A percentile compares a stretch with the other conserved stretches of the same genome.
Evolutionary conservation across 2,888 invertebrate genomes (phyloP).

Genomic region (Hemistola chrysoprasaria): DNA sequence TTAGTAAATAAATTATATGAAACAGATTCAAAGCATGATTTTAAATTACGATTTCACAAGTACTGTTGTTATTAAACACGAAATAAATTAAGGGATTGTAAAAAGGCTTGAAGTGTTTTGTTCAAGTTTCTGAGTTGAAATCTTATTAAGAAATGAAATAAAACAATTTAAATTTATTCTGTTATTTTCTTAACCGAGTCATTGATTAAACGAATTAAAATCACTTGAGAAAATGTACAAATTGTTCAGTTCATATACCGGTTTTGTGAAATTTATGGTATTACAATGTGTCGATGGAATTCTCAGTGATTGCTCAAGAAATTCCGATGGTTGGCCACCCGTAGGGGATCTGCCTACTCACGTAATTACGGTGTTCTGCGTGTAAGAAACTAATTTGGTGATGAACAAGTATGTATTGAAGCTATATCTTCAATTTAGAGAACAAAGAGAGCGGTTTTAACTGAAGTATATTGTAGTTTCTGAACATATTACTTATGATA

Average conservation of each 20-base stretch:
- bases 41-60: constrained; percentile 33
- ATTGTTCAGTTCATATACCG: constrained; percentile 17
- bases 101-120: constrained; percentile 33
- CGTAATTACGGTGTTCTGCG: constrained; percentile 18
- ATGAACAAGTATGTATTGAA: constrained; percentile 1
- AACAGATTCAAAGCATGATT: constrained; percentile 21
- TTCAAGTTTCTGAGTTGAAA: too few relatives aligned
- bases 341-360: constrained; percentile 18
- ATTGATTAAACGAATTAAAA: not conserved
- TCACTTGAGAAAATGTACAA: constrained; percentile 7
- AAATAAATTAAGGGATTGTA: constrained; percentile 34
- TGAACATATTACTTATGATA: too few relatives aligned
- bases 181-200: constrained; percentile 16
- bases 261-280: constrained; percentile 17
- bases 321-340: constrained; percentile 15
- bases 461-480: too few relatives aligned
- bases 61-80: constrained; percentile 25
- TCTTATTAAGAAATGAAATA: constrained; percentile 18
- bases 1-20: not conserved
- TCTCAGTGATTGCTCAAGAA: constrained; percentile 14
- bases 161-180: constrained; percentile 21
- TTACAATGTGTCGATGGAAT: constrained; percentile 12
- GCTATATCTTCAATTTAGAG: too few relatives aligned
- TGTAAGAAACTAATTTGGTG: constrained; percentile 17
- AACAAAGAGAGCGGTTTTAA: too few relatives aligned